Conservation (phyloP, 2,113 vertebrate species). For the Esox niger region DNA sequence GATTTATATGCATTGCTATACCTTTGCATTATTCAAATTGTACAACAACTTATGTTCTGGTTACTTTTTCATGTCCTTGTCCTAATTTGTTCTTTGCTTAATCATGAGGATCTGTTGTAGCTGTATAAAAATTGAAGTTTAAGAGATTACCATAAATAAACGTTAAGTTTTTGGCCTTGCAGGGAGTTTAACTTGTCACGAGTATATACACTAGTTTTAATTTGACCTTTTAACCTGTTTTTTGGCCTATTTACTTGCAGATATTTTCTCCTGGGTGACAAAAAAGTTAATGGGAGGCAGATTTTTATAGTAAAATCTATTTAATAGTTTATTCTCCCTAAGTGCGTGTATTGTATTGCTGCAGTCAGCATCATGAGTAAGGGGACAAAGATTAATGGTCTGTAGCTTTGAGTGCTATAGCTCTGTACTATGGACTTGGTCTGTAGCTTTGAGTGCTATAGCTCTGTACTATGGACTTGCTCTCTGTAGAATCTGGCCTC, state of each 20-base stretch:
- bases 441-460: neutral
- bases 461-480: constrained; percentile 28
- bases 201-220: neutral
- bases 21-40: too few relatives aligned
- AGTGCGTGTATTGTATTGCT: constrained; percentile 18
- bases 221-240: neutral
- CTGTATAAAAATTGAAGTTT: neutral
- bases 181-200: neutral
- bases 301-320: constrained; percentile 41
- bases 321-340: constrained; percentile 26
- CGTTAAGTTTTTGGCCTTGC: neutral
- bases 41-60: neutral
- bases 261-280: neutral
- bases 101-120: neutral
- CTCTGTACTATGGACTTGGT: constrained; percentile 28
- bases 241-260: constrained; percentile 15
- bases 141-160: neutral
- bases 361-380: constrained; percentile 48
- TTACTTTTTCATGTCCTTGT: neutral
- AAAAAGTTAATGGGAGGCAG: constrained; percentile 14
- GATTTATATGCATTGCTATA: too few relatives aligned
- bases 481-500: constrained; percentile 30
- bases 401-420: constrained; percentile 2
- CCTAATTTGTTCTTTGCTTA: neutral
- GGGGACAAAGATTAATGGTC: constrained; percentile 51